Conservation (phyloP, 2,797 vertebrate species). For the Liasis olivaceus region DNA sequence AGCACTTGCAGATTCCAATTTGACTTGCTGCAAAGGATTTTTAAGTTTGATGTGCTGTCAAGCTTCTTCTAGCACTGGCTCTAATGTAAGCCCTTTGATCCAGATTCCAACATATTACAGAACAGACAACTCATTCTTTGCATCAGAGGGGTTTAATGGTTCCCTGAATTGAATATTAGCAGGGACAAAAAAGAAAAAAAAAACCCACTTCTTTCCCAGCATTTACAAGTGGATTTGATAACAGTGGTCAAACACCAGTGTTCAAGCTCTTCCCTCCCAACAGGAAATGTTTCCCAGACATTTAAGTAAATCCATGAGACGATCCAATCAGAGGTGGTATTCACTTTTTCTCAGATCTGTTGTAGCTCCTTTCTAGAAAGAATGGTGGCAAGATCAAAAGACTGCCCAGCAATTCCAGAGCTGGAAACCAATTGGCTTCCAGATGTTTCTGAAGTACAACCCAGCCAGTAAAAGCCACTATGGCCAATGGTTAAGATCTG, state of each 20-base stretch:
- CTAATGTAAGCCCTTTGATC: not conserved
- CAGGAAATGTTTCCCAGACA: constrained; percentile 33
- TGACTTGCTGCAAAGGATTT: not conserved
- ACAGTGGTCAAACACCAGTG: constrained; percentile 49
- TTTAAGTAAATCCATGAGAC: not conserved
- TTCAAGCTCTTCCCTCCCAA: constrained; percentile 41
- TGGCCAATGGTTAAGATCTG: not conserved
- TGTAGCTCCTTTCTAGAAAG: constrained; percentile 47
- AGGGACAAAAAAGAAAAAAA: constrained; percentile 44
- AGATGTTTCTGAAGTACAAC: not conserved
- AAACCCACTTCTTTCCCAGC: constrained; percentile 29
- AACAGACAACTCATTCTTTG: constrained; percentile 16
- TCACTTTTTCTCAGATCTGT: constrained; percentile 31
- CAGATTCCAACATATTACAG: constrained; percentile 22
- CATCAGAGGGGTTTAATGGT: constrained; percentile 67
- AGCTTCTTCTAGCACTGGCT: not conserved
- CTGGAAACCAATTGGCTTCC: not conserved
- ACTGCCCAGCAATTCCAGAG: not conserved
- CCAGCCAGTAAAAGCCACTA: not conserved
- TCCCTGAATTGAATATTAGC: constrained; percentile 73
- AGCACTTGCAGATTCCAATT: too few relatives aligned
- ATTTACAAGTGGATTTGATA: constrained; percentile 59
- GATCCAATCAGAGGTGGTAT: constrained; percentile 35
- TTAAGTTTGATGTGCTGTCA: not conserved
- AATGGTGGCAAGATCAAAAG: constrained; percentile 60